phyloP scores from a whole-genome alignment of 1,140 invertebrate genomes.

The Drosophila athabasca region DNA sequence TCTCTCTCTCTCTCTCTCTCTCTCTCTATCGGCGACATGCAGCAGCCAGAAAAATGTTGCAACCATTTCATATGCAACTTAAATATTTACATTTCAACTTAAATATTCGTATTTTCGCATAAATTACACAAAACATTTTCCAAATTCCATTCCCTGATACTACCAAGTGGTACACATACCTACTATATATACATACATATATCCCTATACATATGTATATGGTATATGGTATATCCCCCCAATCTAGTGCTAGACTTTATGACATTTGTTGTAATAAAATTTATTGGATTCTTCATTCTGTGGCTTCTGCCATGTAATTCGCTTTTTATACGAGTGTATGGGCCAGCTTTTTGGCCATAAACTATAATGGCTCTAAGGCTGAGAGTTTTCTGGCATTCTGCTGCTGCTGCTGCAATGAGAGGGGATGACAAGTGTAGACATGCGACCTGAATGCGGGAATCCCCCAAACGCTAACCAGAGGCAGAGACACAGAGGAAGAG shows the following conservation, averaged over 20 bases:
- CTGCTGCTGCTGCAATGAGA: constrained; percentile 10
- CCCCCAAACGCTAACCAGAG: neutral
- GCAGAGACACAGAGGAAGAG: no score
- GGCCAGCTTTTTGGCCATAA: constrained; percentile 65
- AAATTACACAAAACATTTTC: constrained; percentile 74
- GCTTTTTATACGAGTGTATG: constrained; percentile 51
- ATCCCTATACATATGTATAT: no score
- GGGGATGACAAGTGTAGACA: constrained; percentile 2
- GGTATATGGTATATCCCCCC: constrained; percentile 4
- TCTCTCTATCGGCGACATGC: constrained; percentile 68
- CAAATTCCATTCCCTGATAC: constrained; percentile 34
- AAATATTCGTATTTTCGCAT: constrained; percentile 76
- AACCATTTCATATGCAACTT: constrained; percentile 72
- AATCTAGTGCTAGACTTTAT: constrained; percentile 51
- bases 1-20: constrained; percentile 2
- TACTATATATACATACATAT: constrained; percentile 8
- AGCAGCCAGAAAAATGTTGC: constrained; percentile 45
- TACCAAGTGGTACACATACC: constrained; percentile 17
- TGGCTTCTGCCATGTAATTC: constrained; percentile 61
- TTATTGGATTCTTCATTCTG: constrained; percentile 69
- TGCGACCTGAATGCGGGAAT: constrained; percentile 29
- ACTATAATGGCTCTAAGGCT: constrained; percentile 63
- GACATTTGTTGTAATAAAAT: constrained; percentile 77
- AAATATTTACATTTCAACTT: constrained; percentile 78
- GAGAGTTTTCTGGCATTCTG: constrained; percentile 16